Evolutionary conservation across 2,888 invertebrate species (phyloP).

Genomic region (Morpho achilles): DNA sequence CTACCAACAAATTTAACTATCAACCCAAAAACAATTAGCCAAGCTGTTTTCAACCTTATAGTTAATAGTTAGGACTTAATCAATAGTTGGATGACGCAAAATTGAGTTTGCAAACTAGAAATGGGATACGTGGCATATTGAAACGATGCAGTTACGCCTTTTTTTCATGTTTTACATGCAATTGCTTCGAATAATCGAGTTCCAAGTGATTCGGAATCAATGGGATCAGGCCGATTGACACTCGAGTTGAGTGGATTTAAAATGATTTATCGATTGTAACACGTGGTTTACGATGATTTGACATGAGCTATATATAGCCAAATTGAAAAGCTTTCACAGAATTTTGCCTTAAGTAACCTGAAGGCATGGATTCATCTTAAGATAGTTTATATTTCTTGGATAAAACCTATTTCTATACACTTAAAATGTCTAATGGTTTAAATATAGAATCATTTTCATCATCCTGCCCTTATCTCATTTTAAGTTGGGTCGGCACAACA

Average conservation of each 20-base stretch:
- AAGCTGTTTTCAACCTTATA: conserved; percentile 10
- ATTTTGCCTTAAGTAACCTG: too few relatives aligned
- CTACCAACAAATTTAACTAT: conserved; percentile 4
- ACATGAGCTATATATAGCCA: too few relatives aligned
- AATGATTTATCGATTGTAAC: conserved; percentile 1
- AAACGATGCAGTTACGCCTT: conserved; percentile 29
- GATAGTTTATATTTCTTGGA: too few relatives aligned
- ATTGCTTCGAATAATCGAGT: conserved; percentile 37
- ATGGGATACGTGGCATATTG: conserved; percentile 34
- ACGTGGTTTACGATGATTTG: not conserved
- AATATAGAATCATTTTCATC: too few relatives aligned
- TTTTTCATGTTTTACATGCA: conserved; percentile 20
- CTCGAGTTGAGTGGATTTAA: conserved; percentile 6
- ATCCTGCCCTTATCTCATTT: too few relatives aligned
- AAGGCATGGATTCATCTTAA: too few relatives aligned
- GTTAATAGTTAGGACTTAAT: not conserved
- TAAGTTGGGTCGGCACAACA: too few relatives aligned
- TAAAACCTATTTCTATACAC: too few relatives aligned
- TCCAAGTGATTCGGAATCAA: conserved; percentile 28
- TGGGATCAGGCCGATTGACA: conserved; percentile 30
- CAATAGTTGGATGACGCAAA: not conserved
- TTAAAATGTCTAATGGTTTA: too few relatives aligned
- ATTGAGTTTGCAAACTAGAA: conserved; percentile 25
- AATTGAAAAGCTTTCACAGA: not conserved
- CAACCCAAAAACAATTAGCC: not conserved